Conservation (phyloP, 2,888 invertebrate species). For the Caenorhabditis wallacei region DNA sequence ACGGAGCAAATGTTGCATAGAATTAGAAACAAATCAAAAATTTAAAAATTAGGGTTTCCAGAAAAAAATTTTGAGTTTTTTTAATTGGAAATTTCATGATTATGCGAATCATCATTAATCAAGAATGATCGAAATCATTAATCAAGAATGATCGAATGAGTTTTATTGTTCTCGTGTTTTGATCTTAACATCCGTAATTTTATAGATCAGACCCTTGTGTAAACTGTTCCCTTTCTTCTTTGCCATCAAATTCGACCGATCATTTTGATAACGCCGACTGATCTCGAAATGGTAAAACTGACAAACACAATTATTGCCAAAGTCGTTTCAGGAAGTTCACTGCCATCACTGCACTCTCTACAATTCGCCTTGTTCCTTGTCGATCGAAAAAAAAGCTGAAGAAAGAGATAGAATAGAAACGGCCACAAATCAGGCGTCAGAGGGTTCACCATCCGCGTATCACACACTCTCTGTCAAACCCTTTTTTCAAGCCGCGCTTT, state of each 20-base stretch:
- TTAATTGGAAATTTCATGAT: too few relatives aligned
- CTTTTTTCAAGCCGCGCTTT: slow-evolving; percentile 53
- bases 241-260: slow-evolving; percentile 44
- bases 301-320: slow-evolving; percentile 56
- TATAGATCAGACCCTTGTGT: not conserved
- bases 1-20: too few relatives aligned
- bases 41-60: too few relatives aligned
- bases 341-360: slow-evolving; percentile 31
- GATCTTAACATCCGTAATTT: not conserved
- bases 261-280: slow-evolving; percentile 41
- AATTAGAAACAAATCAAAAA: too few relatives aligned
- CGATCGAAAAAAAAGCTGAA: slow-evolving; percentile 38
- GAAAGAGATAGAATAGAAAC: slow-evolving; percentile 41
- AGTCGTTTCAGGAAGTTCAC: slow-evolving; percentile 61
- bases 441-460: slow-evolving; percentile 48
- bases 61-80: too few relatives aligned
- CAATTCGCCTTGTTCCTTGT: slow-evolving; percentile 23
- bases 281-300: slow-evolving; percentile 41
- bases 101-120: too few relatives aligned
- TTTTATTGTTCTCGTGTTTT: not conserved
- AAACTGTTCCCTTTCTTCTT: not conserved
- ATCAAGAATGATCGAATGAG: not conserved
- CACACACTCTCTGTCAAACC: slow-evolving; percentile 43
- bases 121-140: too few relatives aligned
- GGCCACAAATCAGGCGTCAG: slow-evolving; percentile 56